phyloP scores from a whole-genome alignment of 2,113 vertebrate genomes.

The Oryzias celebensis region DNA sequence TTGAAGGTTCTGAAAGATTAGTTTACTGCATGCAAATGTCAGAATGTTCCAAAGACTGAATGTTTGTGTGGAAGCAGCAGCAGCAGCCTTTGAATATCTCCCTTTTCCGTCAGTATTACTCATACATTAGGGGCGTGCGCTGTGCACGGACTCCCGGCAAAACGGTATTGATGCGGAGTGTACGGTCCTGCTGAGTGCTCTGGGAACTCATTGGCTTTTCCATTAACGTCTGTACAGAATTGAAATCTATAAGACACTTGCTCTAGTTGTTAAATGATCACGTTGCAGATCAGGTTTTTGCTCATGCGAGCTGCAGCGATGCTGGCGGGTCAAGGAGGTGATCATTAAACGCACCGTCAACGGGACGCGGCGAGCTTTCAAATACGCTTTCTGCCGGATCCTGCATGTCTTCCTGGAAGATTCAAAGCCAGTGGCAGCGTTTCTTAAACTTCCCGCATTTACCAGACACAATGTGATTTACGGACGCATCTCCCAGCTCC shows the following conservation, averaged over 20 bases:
- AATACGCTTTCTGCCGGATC: not conserved
- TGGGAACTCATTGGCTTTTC: constrained; percentile 6
- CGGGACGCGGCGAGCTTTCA: no score
- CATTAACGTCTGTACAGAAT: constrained; percentile 14
- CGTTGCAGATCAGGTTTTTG: constrained; percentile 5
- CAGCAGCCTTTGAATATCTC: not conserved
- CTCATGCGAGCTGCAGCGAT: not conserved
- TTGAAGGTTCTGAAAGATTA: no score
- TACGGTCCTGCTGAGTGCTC: constrained; percentile 2
- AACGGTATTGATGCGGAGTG: constrained; percentile 4
- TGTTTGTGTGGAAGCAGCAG: not conserved
- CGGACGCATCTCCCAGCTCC: constrained; percentile 26
- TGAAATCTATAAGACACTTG: constrained; percentile 24
- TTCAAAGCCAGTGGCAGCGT: not conserved
- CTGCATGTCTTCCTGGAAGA: not conserved
- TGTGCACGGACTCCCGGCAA: constrained; percentile 1
- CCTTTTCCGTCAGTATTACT: not conserved
- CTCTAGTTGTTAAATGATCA: constrained; percentile 18
- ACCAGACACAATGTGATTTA: constrained; percentile 33
- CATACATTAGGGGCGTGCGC: not conserved
- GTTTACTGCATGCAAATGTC: no score
- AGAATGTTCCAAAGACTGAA: no score
- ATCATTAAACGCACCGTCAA: not conserved
- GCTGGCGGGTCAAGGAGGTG: constrained; percentile 4
- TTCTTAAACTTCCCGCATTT: constrained; percentile 16